Evolutionary conservation across 2,797 vertebrate species (phyloP).

Genomic region (Merluccius polli): DNA sequence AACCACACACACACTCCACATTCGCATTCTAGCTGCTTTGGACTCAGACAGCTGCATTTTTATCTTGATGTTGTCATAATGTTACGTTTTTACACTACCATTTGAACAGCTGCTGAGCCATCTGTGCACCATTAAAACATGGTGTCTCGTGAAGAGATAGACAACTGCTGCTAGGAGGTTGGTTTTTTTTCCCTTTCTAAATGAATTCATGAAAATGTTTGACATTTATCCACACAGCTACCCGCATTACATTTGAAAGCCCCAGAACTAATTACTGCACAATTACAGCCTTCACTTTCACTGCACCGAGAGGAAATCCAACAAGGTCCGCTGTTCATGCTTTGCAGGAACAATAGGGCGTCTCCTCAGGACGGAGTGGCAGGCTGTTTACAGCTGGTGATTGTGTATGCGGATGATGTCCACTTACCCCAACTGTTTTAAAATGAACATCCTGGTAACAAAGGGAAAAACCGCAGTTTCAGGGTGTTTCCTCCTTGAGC

Average conservation of each 20-base stretch:
- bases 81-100: not conserved
- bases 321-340: slow-evolving; percentile 30
- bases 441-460: slow-evolving; percentile 19
- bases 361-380: slow-evolving; percentile 30
- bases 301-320: slow-evolving; percentile 40
- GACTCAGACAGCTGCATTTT: not conserved
- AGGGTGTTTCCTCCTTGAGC: slow-evolving; percentile 10
- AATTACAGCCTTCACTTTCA: slow-evolving; percentile 23
- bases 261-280: slow-evolving; percentile 9
- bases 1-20: no score
- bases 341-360: slow-evolving; percentile 46
- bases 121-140: not conserved
- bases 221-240: not conserved
- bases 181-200: not conserved
- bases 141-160: no score
- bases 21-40: not conserved
- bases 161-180: no score
- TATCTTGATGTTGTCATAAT: not conserved
- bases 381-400: slow-evolving; percentile 44
- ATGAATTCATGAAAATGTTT: not conserved
- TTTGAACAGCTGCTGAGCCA: not conserved
- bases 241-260: no score
- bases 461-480: slow-evolving; percentile 22
- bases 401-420: slow-evolving; percentile 36
- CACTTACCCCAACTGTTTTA: slow-evolving; percentile 33